Evolutionary conservation across 2,113 vertebrate species (phyloP), one percentile per base, ranked within the genome.

Genomic region (Ammospiza nelsoni): DNA sequence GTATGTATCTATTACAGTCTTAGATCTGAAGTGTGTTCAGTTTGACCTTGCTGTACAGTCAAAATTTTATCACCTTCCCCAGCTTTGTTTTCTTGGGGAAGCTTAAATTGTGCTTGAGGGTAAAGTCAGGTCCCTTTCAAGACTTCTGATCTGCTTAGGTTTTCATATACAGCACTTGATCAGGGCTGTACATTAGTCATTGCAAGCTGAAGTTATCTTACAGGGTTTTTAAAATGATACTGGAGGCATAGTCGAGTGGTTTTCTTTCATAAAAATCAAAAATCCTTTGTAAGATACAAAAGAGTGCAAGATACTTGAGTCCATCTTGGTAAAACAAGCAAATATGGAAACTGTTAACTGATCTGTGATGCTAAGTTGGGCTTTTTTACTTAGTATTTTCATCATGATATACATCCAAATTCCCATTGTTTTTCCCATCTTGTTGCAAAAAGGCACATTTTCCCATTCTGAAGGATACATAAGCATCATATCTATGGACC

Each of bases 1-100:
- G 65, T 86, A 25, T 73, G 55, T 90, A 78, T 92, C 68, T 88
- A 2, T 95, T 95, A 76, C 74, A 62, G 2, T 85, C 71, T 80
- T 68, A 74, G 62, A 39, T 84, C 25, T 76, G 61, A 91, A 85
- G 72, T 72, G 41, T 15, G 14, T 65, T 92, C 44, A 48, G 39
- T 87, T 87, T 91, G 90, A 84, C 82, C 54, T 73, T 90, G 67
- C 43, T 83, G 39, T 65, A 61, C 73, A 68, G 61, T 63, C 52
- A 86, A 90, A 88, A 71, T 29, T 13, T 46, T 63, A 16, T 6
- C 5, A 61, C 27, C 33, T 90, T 86, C 49, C 44, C n/a, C 31
- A 54, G 57, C 24, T 84, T 89, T 63, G 25, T 94, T 84, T 93
- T 75, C 51, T 15, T 44, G 21, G n/a, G 22, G 75, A 72, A 62